Percentiles rank a stretch among this genome's conserved stretches.
Evolutionary conservation across 2,113 vertebrate genomes (phyloP).

Genomic region (Bucco capensis): DNA sequence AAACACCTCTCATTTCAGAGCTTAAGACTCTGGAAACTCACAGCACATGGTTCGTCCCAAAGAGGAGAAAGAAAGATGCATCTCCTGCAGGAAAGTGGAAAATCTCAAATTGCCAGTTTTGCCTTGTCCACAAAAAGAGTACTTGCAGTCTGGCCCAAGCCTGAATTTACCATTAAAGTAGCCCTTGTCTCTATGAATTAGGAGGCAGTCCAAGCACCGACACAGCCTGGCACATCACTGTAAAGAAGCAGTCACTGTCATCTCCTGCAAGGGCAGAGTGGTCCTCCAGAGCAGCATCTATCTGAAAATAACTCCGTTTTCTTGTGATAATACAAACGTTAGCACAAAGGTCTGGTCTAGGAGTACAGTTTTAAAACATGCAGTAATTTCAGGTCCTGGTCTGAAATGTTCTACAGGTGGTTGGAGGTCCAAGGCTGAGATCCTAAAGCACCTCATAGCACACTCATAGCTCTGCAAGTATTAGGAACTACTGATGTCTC

Average conservation of each 20-base stretch:
- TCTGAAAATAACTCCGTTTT: not conserved
- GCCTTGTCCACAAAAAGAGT: not conserved
- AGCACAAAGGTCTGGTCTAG: not conserved
- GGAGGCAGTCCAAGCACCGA: not conserved
- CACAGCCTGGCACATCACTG: conserved; percentile 36
- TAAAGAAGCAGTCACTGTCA: not conserved
- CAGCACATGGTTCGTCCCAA: not conserved
- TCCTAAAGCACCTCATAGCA: not conserved
- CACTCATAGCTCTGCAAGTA: not conserved
- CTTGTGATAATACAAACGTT: not conserved
- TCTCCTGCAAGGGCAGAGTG: not conserved
- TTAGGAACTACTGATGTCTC: not conserved
- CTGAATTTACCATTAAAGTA: conserved; percentile 13
- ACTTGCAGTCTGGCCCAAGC: not conserved
- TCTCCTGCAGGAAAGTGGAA: not conserved
- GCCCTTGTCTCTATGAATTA: not conserved
- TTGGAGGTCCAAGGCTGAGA: not conserved
- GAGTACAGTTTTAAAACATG: not conserved
- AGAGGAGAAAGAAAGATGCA: not conserved
- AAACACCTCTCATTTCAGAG: not conserved
- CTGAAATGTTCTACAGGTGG: not conserved
- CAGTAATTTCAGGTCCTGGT: not conserved
- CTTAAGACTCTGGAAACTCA: not conserved
- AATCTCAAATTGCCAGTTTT: not conserved
- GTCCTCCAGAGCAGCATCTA: not conserved